Percentiles rank a stretch among this genome's conserved stretches.
Conservation (phyloP, 2,113 vertebrate species). For the Hippocampus comes region DNA sequence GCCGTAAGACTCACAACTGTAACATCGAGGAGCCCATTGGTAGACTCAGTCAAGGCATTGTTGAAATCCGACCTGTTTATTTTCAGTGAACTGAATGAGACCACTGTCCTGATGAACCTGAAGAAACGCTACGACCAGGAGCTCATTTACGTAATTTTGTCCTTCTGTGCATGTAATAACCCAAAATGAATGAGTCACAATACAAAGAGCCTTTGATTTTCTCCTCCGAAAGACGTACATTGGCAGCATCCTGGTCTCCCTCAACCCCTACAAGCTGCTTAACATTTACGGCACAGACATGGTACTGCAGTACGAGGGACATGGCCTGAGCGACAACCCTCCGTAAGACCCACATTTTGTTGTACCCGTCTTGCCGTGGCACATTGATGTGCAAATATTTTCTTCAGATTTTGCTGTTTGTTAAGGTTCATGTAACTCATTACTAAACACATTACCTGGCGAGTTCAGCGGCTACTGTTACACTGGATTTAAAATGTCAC, state of each 20-base stretch:
- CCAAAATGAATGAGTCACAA: background rate
- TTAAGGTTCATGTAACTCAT: background rate
- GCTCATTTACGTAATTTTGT: constrained; percentile 83
- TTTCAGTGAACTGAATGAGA: constrained; percentile 88
- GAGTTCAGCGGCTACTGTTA: too few species aligned
- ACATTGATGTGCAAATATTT: background rate
- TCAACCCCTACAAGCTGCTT: constrained; percentile 90
- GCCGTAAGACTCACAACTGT: constrained; percentile 77
- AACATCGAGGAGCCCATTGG: constrained; percentile 9
- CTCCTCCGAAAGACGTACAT: constrained; percentile 82
- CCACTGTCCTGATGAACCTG: constrained; percentile 84
- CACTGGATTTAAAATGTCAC: too few species aligned
- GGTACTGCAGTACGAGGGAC: constrained; percentile 86
- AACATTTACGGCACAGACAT: constrained; percentile 90
- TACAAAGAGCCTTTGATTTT: background rate
- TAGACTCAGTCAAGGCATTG: background rate
- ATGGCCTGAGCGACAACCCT: constrained; percentile 85
- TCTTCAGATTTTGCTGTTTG: background rate
- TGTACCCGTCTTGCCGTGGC: background rate
- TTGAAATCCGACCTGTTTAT: constrained; percentile 31
- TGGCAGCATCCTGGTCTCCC: constrained; percentile 88
- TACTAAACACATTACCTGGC: background rate
- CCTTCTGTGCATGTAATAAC: too few species aligned
- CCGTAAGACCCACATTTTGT: constrained; percentile 79
- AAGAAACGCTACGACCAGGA: constrained; percentile 86